These are phyloP conservation scores for Globia sparganii DNA, from an alignment of 2,888 invertebrate genomes.

Conservation along the genomic window DNA sequence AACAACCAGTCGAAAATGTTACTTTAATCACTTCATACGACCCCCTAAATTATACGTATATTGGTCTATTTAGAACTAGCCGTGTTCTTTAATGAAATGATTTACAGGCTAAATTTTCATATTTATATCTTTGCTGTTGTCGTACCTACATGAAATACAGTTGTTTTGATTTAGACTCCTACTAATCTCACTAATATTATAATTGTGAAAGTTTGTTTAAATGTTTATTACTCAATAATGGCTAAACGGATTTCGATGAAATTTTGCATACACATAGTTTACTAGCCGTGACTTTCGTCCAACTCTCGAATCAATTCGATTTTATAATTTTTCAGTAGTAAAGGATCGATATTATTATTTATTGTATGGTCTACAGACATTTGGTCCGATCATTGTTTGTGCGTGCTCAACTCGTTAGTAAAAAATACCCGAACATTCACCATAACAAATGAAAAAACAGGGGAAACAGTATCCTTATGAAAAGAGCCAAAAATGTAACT, in stretches of 20 bases:
- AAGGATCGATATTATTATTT: too few species aligned
- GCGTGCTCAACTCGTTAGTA: not conserved
- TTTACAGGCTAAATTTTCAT: conserved; percentile 78
- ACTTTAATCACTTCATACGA: conserved; percentile 89
- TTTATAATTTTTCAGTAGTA: not conserved
- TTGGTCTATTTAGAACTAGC: conserved; percentile 81
- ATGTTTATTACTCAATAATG: not conserved
- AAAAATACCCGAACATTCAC: not conserved
- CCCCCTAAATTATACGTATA: conserved; percentile 83
- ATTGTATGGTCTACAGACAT: not conserved
- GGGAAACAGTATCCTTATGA: not conserved
- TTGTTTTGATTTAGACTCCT: conserved; percentile 20
- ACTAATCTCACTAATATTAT: not conserved
- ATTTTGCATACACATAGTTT: not conserved
- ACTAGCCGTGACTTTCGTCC: not conserved
- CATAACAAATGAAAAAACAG: not conserved
- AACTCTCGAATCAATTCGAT: not conserved
- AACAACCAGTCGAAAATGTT: conserved; percentile 84
- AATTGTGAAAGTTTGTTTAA: not conserved
- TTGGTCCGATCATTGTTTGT: not conserved
- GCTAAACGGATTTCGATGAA: not conserved
- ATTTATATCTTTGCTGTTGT: conserved; percentile 69
- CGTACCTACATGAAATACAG: conserved; percentile 16
- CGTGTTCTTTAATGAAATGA: conserved; percentile 78
- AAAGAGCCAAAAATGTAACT: not conserved